Conservation (phyloP, 2,113 vertebrate species). For the Holacanthus passer region DNA sequence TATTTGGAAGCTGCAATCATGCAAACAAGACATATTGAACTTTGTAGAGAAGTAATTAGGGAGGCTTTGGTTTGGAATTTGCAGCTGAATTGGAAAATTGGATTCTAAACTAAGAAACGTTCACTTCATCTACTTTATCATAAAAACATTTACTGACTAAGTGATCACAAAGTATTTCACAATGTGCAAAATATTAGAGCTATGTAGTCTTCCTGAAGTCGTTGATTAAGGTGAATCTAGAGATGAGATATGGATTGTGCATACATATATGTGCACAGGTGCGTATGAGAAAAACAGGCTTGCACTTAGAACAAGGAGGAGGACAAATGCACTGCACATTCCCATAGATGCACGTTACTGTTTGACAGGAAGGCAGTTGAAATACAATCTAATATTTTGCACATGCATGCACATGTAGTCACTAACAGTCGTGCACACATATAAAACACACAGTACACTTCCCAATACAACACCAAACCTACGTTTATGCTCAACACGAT, state of each 20-base stretch:
- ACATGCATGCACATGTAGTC: constrained; percentile 18
- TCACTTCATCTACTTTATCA: not conserved
- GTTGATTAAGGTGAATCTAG: no score
- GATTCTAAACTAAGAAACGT: not conserved
- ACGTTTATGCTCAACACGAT: not conserved
- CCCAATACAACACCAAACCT: not conserved
- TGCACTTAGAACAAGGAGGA: not conserved
- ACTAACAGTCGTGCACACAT: not conserved
- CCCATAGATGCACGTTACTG: not conserved
- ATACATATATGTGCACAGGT: not conserved
- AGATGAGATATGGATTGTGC: not conserved
- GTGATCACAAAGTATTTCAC: no score
- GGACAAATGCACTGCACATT: not conserved
- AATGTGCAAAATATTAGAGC: not conserved
- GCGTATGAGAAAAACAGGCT: not conserved
- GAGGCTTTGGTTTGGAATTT: not conserved
- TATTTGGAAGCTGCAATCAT: no score
- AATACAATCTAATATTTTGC: constrained; percentile 26
- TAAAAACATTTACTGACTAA: not conserved
- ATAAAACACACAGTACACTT: constrained; percentile 15
- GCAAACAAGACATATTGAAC: not conserved
- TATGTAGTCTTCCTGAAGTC: not conserved
- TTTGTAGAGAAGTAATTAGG: not conserved
- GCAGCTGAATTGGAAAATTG: not conserved
- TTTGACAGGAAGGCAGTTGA: constrained; percentile 25